Percentiles rank a stretch among this genome's conserved stretches.
These are phyloP conservation scores for Ctenopoma kingsleyae DNA, from an alignment of 2,797 vertebrate genomes.

Conservation along the genomic window DNA sequence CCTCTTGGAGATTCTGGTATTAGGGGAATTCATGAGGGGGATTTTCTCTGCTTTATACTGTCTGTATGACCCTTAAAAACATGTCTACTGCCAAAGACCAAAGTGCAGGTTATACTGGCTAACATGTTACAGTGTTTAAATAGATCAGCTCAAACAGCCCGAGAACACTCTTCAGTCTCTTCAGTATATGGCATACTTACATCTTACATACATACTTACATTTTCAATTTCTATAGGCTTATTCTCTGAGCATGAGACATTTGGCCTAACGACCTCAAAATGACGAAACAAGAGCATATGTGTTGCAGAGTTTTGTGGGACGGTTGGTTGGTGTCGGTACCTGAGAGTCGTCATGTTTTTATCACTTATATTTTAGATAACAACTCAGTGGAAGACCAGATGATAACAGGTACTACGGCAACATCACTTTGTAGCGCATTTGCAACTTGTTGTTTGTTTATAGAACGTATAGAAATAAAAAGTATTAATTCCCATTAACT, in stretches of 20 bases:
- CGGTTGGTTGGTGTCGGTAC: too few relatives aligned
- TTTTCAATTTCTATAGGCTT: conserved; percentile 18
- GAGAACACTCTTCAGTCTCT: conserved; percentile 10
- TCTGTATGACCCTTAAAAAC: conserved; percentile 70
- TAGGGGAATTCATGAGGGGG: conserved; percentile 75
- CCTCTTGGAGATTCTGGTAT: conserved; percentile 59
- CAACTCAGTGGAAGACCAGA: too few relatives aligned
- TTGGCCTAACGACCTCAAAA: neutral
- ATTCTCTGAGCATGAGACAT: conserved; percentile 8
- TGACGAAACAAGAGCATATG: too few relatives aligned
- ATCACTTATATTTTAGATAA: too few relatives aligned
- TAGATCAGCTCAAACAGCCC: conserved; percentile 25
- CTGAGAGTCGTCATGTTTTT: too few relatives aligned
- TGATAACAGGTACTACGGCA: neutral
- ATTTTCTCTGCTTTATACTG: conserved; percentile 74
- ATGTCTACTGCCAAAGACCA: conserved; percentile 42
- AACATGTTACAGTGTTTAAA: conserved; percentile 48
- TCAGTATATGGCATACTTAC: conserved; percentile 10
- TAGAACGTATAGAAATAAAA: too few relatives aligned
- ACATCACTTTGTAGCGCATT: neutral
- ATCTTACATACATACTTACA: too few relatives aligned
- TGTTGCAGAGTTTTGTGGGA: too few relatives aligned
- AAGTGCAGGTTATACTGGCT: conserved; percentile 37
- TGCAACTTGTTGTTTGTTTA: conserved; percentile 2
- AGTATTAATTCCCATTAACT: too few relatives aligned